Evolutionary conservation across 35 echinoderm and acorn worm genomes (phyloP), one percentile per base, ranked within the genome.

Genomic region (Ophioderma brevispina): DNA sequence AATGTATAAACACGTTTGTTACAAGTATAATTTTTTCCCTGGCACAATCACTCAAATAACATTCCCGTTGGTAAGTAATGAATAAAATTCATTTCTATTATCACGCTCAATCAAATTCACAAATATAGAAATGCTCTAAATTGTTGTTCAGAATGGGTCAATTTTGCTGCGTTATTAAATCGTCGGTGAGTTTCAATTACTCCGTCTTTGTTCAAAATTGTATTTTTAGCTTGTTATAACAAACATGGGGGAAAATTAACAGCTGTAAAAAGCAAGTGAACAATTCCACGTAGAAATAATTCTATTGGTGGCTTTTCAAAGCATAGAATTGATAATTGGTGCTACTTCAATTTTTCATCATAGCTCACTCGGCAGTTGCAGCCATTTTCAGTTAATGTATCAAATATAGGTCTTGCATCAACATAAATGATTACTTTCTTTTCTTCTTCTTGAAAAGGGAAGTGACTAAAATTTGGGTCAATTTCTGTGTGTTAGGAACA

Each of bases 91-190:
- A 18, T 70, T 70, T 30, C 59, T 70, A 25, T 70, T 30, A 70
- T 30, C 59, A 70, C 28, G 5, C 17, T 18, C 59, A 13, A 70
- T 70, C 28, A 70, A 70, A 70, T 70, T 70, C 28, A 70, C 59
- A 70, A 30, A 70, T 30, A 70, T 70, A 70, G 17, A 70, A 70
- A 70, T 70, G 28, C 59, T 70, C 17, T 18, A 30, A 70, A 30
- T 70, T 70, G 28, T 70, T 70, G 59, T 70, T 70, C 59, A 25
- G 59, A 70, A 70, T 70, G 59, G 59, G 59, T 70, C 59, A 70
- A 70, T 70, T 70, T 70, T 70, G 28, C n/a, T 25, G 28, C 59
- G 15, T 30, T 70, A 70, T 70, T 70, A 70, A 70, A 70, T 70
- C 59, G 28, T 70, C 17, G 28, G 28, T 18, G 28, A 70, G 59